These are phyloP conservation scores for Dysidea cf. avara DNA, from an alignment of 37 sponge, comb jelly and placozoan species.

Conservation along the genomic window DNA sequence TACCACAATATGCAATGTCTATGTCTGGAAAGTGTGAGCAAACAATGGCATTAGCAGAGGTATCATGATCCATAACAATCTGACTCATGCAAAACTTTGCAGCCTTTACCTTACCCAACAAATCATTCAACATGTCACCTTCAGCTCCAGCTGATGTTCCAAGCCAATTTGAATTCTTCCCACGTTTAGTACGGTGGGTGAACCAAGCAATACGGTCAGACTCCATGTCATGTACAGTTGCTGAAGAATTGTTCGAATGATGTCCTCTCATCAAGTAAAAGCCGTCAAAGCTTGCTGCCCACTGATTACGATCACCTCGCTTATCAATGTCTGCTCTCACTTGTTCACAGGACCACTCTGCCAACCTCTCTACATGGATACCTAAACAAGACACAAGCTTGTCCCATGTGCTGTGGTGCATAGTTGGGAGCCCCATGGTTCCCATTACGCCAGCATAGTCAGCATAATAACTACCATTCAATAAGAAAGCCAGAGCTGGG, in stretches of 20 bases:
- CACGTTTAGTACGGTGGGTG: constrained; percentile 8
- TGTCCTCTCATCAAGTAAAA: constrained; percentile 11
- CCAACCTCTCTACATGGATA: background rate
- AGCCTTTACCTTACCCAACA: background rate
- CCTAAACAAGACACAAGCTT: background rate
- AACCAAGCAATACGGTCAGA: constrained; percentile 11
- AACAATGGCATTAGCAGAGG: constrained; percentile 11
- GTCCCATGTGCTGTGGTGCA: background rate
- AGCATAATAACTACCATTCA: constrained; percentile 8
- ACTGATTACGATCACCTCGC: background rate
- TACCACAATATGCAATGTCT: constrained; percentile 8
- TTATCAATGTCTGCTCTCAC: background rate
- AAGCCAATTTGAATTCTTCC: background rate
- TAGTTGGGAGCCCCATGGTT: background rate
- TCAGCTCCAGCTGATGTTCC: constrained; percentile 9
- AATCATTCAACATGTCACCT: constrained; percentile 2
- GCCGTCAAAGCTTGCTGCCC: constrained; percentile 2
- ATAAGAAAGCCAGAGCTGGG: constrained; percentile 5
- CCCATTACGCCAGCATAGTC: background rate
- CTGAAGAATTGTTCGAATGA: no score
- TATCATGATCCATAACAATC: no score
- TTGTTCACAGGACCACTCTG: constrained; percentile 8
- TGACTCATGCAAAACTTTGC: background rate
- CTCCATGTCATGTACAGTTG: no score
- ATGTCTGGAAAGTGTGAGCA: constrained; percentile 9